Evolutionary conservation across 2,888 invertebrate genomes (phyloP).

Genomic region (Dilophus febrilis): DNA sequence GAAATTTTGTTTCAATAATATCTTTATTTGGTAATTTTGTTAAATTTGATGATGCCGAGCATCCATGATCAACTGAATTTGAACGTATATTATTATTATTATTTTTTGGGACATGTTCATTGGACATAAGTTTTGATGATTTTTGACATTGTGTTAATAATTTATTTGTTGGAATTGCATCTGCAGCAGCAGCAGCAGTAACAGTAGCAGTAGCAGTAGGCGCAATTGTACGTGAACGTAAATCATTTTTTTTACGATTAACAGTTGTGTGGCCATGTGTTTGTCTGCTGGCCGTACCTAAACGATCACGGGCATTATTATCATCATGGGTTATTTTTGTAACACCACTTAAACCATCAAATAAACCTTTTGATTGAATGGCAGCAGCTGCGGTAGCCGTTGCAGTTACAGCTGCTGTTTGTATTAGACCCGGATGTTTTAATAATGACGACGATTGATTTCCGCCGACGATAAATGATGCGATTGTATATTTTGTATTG

Average conservation of each 20-base stretch:
- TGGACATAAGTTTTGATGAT: too few relatives aligned
- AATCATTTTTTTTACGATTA: slow-evolving; percentile 2
- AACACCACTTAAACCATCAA: slow-evolving; percentile 10
- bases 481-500: too few relatives aligned
- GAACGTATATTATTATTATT: slow-evolving; percentile 24
- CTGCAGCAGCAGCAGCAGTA: slow-evolving; percentile 3
- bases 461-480: too few relatives aligned
- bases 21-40: background rate
- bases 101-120: slow-evolving; percentile 12
- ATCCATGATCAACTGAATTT: too few relatives aligned
- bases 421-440: slow-evolving; percentile 3
- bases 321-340: slow-evolving; percentile 10
- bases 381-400: slow-evolving; percentile 5
- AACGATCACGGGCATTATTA: slow-evolving; percentile 10
- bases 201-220: background rate
- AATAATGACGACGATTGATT: slow-evolving; percentile 9
- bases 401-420: slow-evolving; percentile 6
- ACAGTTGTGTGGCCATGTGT: background rate
- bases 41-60: too few relatives aligned
- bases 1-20: slow-evolving; percentile 12
- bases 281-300: slow-evolving; percentile 8
- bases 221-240: slow-evolving; percentile 5
- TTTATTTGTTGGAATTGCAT: background rate
- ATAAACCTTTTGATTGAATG: slow-evolving; percentile 6
- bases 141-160: too few relatives aligned